Percentiles rank a stretch among this genome's conserved stretches.
phyloP scores from a whole-genome alignment of 2,797 vertebrate genomes.

The Chloroceryle amazona region DNA sequence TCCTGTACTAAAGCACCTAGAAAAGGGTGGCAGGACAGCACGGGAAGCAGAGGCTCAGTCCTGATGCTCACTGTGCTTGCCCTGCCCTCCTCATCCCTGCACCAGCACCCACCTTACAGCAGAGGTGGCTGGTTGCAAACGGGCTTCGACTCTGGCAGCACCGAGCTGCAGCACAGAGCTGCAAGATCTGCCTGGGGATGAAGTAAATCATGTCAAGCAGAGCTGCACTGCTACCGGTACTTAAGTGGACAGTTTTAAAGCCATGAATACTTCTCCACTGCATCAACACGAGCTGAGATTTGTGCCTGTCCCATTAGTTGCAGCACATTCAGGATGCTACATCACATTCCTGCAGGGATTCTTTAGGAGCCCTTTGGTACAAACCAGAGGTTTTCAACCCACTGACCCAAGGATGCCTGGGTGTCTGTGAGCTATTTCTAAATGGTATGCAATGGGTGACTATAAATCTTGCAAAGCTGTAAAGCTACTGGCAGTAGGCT shows the following conservation, averaged over 20 bases:
- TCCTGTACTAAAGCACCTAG: background rate
- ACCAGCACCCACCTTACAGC: rapidly evolving
- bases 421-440: background rate
- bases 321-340: background rate
- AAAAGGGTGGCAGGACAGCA: background rate
- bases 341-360: background rate
- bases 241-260: background rate
- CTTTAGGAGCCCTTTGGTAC: background rate
- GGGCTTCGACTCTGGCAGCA: background rate
- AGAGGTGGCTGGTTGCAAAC: background rate
- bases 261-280: background rate
- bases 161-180: background rate
- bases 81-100: rapidly evolving
- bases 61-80: rapidly evolving
- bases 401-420: background rate
- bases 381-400: background rate
- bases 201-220: background rate
- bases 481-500: background rate
- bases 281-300: background rate
- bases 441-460: background rate
- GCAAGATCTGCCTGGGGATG: background rate
- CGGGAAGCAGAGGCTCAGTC: background rate
- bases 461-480: background rate
- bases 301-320: background rate
- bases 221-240: background rate